Percentiles rank a stretch among this genome's conserved stretches.
Conservation (phyloP, 2,797 vertebrate species). For the Petrocephalus schoutedeni region DNA sequence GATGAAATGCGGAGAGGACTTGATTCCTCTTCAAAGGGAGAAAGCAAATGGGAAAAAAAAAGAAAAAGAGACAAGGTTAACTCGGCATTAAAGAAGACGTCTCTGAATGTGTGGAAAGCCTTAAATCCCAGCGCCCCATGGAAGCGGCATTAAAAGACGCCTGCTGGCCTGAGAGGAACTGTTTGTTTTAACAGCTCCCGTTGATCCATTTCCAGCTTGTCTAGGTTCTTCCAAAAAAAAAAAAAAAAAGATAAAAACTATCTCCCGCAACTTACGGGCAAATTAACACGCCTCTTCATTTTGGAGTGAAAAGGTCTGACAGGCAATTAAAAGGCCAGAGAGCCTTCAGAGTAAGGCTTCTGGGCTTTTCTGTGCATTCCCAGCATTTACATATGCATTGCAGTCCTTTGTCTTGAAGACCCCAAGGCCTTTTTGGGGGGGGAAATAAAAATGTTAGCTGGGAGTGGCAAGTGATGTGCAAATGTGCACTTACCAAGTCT, state of each 20-base stretch:
- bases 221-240: constrained; percentile 21
- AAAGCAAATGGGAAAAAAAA: background rate
- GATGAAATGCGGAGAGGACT: background rate
- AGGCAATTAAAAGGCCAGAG: constrained; percentile 15
- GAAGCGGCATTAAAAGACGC: constrained; percentile 17
- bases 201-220: constrained; percentile 33
- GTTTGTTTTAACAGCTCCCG: constrained; percentile 28
- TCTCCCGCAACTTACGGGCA: constrained; percentile 18
- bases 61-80: background rate
- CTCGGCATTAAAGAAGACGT: background rate
- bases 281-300: constrained; percentile 30
- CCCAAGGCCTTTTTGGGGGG: background rate
- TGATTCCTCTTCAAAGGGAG: background rate
- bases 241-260: constrained; percentile 7
- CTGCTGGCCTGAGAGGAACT: constrained; percentile 7
- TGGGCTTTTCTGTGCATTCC: background rate
- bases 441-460: background rate
- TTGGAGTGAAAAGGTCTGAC: constrained; percentile 10
- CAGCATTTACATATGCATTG: constrained; percentile 23
- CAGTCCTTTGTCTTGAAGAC: background rate
- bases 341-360: background rate
- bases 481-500: background rate
- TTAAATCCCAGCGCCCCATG: constrained; percentile 19
- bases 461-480: background rate
- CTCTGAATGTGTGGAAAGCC: constrained; percentile 23